These are phyloP conservation scores for Zoanthus solanderi DNA, from an alignment of 92 coral and sea anemone genomes.

Conservation along the genomic window DNA sequence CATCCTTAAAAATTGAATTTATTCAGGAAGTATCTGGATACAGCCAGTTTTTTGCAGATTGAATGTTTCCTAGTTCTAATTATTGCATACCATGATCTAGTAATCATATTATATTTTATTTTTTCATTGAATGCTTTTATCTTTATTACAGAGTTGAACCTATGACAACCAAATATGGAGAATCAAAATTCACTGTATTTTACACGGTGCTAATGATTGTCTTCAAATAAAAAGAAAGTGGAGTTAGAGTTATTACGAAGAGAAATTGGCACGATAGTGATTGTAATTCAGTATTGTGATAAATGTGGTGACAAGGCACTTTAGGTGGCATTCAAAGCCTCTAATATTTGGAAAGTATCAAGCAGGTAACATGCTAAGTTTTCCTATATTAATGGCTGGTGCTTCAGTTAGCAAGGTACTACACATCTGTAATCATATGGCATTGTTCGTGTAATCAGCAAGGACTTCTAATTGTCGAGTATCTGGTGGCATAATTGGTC, in stretches of 20 bases:
- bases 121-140: slow-evolving; percentile 9
- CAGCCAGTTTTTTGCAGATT: not conserved
- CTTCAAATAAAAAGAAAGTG: slow-evolving; percentile 59
- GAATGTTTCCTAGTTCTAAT: not conserved
- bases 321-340: no score
- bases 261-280: slow-evolving; percentile 68
- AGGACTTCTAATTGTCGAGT: no score
- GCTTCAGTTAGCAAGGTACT: no score
- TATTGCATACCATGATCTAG: not conserved
- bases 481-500: no score
- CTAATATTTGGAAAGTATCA: no score
- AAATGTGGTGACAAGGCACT: slow-evolving; percentile 34
- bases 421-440: no score
- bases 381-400: no score
- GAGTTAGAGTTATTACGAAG: slow-evolving; percentile 52
- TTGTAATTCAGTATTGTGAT: slow-evolving; percentile 50
- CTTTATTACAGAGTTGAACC: slow-evolving; percentile 1
- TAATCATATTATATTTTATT: not conserved
- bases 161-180: not conserved
- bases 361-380: no score
- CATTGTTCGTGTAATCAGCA: no score
- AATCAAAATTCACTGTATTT: slow-evolving; percentile 66
- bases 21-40: not conserved
- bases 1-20: not conserved
- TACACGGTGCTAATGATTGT: slow-evolving; percentile 27